phyloP scores from a whole-genome alignment of 2,113 vertebrate genomes.

The Grus americana region DNA sequence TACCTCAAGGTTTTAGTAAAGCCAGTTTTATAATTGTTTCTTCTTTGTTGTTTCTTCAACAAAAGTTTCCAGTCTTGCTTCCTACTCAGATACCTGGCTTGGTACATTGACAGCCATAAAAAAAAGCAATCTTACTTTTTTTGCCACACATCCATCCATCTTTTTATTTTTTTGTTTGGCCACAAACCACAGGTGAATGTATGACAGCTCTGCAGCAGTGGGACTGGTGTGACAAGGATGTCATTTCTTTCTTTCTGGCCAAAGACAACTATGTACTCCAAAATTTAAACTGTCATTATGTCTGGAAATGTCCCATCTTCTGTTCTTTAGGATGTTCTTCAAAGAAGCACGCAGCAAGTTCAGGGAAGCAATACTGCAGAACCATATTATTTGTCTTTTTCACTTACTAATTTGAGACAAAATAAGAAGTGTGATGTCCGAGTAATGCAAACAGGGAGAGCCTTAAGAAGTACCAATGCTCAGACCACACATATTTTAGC shows the following conservation, averaged over 20 bases:
- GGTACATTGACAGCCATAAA: not conserved
- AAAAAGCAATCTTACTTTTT: not conserved
- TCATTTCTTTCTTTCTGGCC: not conserved
- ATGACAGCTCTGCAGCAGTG: not conserved
- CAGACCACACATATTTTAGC: not conserved
- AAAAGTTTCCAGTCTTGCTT: not conserved
- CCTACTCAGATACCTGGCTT: not conserved
- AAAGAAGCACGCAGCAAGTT: not conserved
- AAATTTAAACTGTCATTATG: rapidly evolving
- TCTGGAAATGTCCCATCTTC: not conserved
- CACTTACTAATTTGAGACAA: not conserved
- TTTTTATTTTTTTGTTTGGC: too few relatives aligned
- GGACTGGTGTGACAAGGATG: not conserved
- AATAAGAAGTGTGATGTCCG: not conserved
- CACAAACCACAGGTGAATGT: not conserved
- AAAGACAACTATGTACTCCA: not conserved
- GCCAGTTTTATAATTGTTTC: not conserved
- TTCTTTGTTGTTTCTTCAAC: not conserved
- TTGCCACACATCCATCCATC: not conserved
- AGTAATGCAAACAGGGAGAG: not conserved
- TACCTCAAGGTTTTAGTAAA: not conserved
- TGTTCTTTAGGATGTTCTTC: too few relatives aligned
- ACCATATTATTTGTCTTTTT: not conserved
- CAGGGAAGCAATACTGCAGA: not conserved
- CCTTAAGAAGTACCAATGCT: not conserved